Conservation (phyloP, 2,888 invertebrate genomes). For the Alcis repandata region DNA sequence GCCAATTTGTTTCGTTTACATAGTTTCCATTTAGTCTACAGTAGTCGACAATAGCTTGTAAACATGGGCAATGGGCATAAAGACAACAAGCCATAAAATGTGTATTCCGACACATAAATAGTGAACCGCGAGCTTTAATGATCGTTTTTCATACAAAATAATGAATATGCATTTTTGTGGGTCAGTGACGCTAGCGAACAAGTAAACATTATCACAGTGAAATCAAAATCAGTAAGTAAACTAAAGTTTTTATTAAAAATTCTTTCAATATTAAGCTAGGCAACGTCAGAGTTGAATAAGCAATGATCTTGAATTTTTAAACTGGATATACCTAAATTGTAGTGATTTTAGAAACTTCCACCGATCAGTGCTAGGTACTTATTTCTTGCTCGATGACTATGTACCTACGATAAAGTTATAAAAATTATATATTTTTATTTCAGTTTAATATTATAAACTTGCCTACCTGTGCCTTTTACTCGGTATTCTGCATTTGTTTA, state of each 20-base stretch:
- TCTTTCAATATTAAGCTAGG: neutral
- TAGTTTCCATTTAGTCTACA: constrained; percentile 15
- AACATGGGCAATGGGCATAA: constrained; percentile 19
- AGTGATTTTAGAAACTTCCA: too few relatives aligned
- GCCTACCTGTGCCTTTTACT: too few relatives aligned
- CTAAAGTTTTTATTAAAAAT: neutral
- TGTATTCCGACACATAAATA: constrained; percentile 33
- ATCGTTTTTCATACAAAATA: constrained; percentile 46
- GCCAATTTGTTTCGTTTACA: constrained; percentile 7
- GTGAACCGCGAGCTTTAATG: constrained; percentile 40
- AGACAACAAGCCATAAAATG: constrained; percentile 25
- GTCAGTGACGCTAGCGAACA: constrained; percentile 66
- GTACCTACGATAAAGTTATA: too few relatives aligned
- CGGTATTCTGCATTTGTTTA: too few relatives aligned
- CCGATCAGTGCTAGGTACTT: too few relatives aligned
- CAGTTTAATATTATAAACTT: too few relatives aligned
- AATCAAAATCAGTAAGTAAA: constrained; percentile 25
- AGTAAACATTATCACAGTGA: constrained; percentile 51
- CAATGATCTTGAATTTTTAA: neutral
- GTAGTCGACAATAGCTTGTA: constrained; percentile 21
- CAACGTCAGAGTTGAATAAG: neutral
- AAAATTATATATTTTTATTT: too few relatives aligned
- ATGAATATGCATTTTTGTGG: constrained; percentile 66
- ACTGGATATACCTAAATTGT: neutral
- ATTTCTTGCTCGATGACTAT: too few relatives aligned